Evolutionary conservation across 1,140 invertebrate species (phyloP).

Genomic region (Orussus abietinus): DNA sequence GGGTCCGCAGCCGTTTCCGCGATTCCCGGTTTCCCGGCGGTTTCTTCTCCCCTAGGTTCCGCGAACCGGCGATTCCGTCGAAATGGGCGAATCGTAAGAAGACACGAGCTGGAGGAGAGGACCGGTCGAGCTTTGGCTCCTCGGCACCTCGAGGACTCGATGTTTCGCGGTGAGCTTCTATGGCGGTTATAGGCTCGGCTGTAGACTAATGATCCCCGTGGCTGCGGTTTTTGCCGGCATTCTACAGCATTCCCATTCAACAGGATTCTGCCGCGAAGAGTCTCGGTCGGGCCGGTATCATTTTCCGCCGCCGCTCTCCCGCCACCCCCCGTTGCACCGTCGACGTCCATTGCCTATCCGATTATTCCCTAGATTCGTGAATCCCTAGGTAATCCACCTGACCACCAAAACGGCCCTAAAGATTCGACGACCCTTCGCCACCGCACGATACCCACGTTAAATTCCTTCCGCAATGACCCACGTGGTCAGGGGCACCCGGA

Average conservation of each 20-base stretch:
- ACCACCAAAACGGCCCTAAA: background rate
- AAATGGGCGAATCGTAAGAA: too few species aligned
- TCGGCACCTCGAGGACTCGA: too few species aligned
- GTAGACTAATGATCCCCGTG: constrained; percentile 52
- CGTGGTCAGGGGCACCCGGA: too few species aligned
- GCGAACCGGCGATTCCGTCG: too few species aligned
- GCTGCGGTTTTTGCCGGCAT: constrained; percentile 52
- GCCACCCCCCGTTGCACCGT: background rate
- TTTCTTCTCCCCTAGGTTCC: too few species aligned
- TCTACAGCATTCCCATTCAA: constrained; percentile 54
- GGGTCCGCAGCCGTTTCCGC: too few species aligned
- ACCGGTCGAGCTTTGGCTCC: too few species aligned
- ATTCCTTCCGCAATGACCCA: constrained; percentile 7
- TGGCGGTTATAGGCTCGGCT: constrained; percentile 35
- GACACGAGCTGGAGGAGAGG: too few species aligned
- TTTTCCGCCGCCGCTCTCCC: constrained; percentile 2
- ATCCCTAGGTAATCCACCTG: too few species aligned
- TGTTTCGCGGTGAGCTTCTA: background rate
- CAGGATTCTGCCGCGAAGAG: constrained; percentile 45
- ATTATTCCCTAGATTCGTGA: background rate
- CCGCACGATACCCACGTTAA: constrained; percentile 17
- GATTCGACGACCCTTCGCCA: constrained; percentile 9
- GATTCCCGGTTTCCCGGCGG: too few species aligned
- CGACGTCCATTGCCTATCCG: constrained; percentile 12
- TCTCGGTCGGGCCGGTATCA: too few species aligned